These are phyloP conservation scores for Agriotes lineatus DNA, from an alignment of 2,888 invertebrate genomes.

Conservation along the genomic window DNA sequence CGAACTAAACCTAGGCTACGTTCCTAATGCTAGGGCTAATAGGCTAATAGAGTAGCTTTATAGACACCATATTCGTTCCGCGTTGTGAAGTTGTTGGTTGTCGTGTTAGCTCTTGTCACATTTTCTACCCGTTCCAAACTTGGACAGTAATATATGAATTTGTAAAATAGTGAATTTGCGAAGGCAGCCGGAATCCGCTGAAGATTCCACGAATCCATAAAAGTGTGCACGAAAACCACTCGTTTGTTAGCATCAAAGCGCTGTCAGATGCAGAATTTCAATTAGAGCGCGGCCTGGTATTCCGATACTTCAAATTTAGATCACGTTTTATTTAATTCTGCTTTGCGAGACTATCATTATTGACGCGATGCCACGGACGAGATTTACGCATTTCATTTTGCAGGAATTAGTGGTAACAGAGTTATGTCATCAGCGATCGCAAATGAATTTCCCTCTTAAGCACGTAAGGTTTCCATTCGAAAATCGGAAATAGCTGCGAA, in stretches of 20 bases:
- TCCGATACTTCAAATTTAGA: conserved; percentile 1
- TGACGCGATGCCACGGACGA: neutral
- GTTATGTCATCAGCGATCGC: neutral
- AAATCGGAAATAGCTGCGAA: neutral
- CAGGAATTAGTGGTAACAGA: neutral
- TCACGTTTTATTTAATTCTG: conserved; percentile 13
- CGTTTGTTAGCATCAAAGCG: neutral
- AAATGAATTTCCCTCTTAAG: too few relatives aligned
- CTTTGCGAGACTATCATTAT: neutral
- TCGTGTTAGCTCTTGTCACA: too few relatives aligned
- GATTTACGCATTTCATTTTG: conserved; percentile 5
- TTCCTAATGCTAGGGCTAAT: too few relatives aligned
- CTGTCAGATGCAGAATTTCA: conserved; percentile 13
- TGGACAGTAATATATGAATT: too few relatives aligned
- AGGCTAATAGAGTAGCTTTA: too few relatives aligned
- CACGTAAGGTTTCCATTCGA: too few relatives aligned
- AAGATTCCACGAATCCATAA: neutral
- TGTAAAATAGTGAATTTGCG: too few relatives aligned
- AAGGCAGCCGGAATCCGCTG: too few relatives aligned
- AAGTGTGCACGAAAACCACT: neutral
- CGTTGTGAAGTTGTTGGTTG: too few relatives aligned
- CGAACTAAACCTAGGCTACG: too few relatives aligned
- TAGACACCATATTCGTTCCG: too few relatives aligned
- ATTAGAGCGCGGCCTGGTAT: neutral
- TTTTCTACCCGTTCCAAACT: too few relatives aligned